Percentiles rank a stretch among this genome's conserved stretches.
These are phyloP conservation scores for Leuciscus idus DNA, from an alignment of 2,113 vertebrate species.

Conservation along the genomic window DNA sequence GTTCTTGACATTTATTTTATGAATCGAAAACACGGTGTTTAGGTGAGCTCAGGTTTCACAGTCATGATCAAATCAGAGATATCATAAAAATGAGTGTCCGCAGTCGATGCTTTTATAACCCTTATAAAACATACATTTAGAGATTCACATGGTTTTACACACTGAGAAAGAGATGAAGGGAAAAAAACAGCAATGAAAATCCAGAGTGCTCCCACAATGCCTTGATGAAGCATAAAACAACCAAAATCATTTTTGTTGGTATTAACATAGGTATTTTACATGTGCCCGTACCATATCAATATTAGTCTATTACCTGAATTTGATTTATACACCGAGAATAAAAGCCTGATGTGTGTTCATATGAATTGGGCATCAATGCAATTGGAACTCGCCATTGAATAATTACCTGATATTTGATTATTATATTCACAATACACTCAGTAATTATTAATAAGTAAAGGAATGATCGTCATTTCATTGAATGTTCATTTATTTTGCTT, in stretches of 20 bases:
- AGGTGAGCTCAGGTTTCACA: conserved; percentile 78
- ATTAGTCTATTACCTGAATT: conserved; percentile 49
- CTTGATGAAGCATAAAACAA: conserved; percentile 89
- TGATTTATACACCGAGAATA: conserved; percentile 42
- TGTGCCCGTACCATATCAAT: conserved; percentile 77
- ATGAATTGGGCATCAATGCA: conserved; percentile 31
- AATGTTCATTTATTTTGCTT: conserved; percentile 25
- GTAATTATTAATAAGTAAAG: conserved; percentile 41
- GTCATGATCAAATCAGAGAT: conserved; percentile 68
- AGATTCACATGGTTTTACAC: conserved; percentile 87
- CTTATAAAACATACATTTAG: conserved; percentile 82
- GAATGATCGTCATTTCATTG: not conserved
- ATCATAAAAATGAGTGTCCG: conserved; percentile 55
- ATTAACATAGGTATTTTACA: conserved; percentile 94
- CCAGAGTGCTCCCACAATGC: conserved; percentile 77
- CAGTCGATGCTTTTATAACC: conserved; percentile 79
- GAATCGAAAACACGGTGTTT: conserved; percentile 76
- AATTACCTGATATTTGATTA: conserved; percentile 58
- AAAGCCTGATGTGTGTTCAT: conserved; percentile 49
- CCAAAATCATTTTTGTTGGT: conserved; percentile 86
- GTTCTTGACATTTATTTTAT: conserved; percentile 79
- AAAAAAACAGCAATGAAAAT: conserved; percentile 55
- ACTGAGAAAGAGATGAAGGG: conserved; percentile 63
- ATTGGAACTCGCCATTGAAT: conserved; percentile 34
- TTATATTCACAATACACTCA: conserved; percentile 63